Base-by-base conservation (phyloP, 2,113 vertebrate genomes). In the Apteryx mantelli region DNA sequence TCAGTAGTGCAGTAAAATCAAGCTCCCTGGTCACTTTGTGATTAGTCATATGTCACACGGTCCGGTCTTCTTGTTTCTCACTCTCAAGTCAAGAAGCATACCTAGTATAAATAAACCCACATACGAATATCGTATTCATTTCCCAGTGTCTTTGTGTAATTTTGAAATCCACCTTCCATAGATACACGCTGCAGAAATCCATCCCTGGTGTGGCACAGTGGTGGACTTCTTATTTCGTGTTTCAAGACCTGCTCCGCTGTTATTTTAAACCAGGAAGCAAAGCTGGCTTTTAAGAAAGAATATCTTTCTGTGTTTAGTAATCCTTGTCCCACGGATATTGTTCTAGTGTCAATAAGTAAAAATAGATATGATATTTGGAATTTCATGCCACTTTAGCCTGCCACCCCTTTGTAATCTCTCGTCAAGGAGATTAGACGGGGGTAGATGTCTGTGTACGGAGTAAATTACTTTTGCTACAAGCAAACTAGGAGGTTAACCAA, bases 391-490 rank as follows among this genome's bases (percentile, higher is more conserved):
- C 88, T 95, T 96, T 76, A 90, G 69, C 90, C 76, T 9, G 5
- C 46, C 76, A 91, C 55, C 88, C 68, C 60, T 88, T 83, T 91
- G 73, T 96, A 94, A 76, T 96, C 79, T 91, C 92, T 96, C 7
- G 1, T 94, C 88, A 86, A 52, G 92, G 88, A 92, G 91, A 91
- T 96, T 81, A 94, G 50, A 36, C 73, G 65, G 56, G 73, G 73
- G 73, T 92, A 88, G 83, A 89, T 95, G 73, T 86, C 91, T 86
- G 52, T 74, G 40, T 94, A 75, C 52, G 42, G 55, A 84, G 92
- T 92, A 90, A 93, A 95, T 94, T 94, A 92, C 82, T 96, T 96
- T 58, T 90, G 92, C 90, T 95, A 96, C 88, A 96, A 91, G 90
- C 82, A 92, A 96, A 75, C 92, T 91, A 70, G 82, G 82, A 96